A percentile compares a stretch with the other conserved stretches of the same genome.
Conservation (phyloP, 2,797 vertebrate species). For the Sebastes diploproa region DNA sequence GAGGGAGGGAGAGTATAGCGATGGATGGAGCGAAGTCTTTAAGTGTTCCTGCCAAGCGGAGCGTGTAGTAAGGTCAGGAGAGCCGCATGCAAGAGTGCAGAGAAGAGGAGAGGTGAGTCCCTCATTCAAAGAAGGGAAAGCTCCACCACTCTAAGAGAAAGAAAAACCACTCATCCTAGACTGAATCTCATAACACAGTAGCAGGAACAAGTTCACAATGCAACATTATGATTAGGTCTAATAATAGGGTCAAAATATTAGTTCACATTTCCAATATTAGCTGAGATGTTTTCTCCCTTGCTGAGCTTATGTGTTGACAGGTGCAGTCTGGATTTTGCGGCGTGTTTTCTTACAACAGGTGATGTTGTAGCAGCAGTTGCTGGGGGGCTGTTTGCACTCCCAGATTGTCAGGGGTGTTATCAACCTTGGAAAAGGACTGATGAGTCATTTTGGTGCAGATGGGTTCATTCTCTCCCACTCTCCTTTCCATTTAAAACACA, state of each 20-base stretch:
- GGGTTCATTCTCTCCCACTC: slow-evolving; percentile 52
- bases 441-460: slow-evolving; percentile 51
- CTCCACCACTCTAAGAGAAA: slow-evolving; percentile 2
- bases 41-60: slow-evolving; percentile 62
- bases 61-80: slow-evolving; percentile 69
- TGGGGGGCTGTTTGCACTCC: background rate
- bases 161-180: background rate
- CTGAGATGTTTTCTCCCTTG: background rate
- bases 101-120: slow-evolving; percentile 25
- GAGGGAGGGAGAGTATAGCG: slow-evolving; percentile 6
- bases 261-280: background rate
- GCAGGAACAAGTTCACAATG: background rate
- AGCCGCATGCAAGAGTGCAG: slow-evolving; percentile 20
- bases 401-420: slow-evolving; percentile 13
- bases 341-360: slow-evolving; percentile 4
- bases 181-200: background rate
- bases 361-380: background rate
- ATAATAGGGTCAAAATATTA: background rate
- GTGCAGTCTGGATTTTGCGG: background rate
- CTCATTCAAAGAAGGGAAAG: slow-evolving; percentile 5
- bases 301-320: background rate
- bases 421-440: slow-evolving; percentile 42
- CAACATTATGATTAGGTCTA: background rate
- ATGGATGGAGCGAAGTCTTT: slow-evolving; percentile 49
- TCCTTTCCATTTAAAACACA: slow-evolving; percentile 40